These are phyloP conservation scores for Idris sp. DNA, from an alignment of 1,140 invertebrate species.

Conservation along the genomic window DNA sequence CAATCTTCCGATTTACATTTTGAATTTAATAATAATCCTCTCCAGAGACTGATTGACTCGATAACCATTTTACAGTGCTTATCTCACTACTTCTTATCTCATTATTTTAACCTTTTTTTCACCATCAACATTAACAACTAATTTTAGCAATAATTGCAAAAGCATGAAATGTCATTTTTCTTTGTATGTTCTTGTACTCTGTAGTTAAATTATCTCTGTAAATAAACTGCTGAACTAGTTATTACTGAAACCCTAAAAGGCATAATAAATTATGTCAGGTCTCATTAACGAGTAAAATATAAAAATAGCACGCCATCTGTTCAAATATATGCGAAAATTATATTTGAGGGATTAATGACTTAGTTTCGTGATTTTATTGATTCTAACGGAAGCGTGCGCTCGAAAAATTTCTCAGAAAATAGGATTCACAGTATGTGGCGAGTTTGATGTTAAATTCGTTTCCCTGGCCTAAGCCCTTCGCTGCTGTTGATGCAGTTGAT, in stretches of 20 bases:
- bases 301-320: conserved; percentile 37
- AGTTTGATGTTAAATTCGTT: conserved; percentile 60
- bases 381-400: conserved; percentile 30
- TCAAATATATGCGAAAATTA: conserved; percentile 17
- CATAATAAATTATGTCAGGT: conserved; percentile 14
- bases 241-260: background rate
- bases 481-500: conserved; percentile 67
- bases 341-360: conserved; percentile 27
- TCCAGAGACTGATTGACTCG: conserved; percentile 69
- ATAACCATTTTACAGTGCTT: conserved; percentile 45
- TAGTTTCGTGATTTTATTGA: conserved; percentile 48
- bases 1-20: conserved; percentile 69
- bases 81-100: conserved; percentile 15
- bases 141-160: too few species aligned
- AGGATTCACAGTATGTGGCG: conserved; percentile 58
- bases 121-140: too few species aligned
- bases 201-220: too few species aligned
- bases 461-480: conserved; percentile 60
- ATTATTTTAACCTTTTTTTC: conserved; percentile 2
- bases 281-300: conserved; percentile 16
- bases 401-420: conserved; percentile 57
- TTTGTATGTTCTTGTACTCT: too few species aligned
- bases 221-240: too few species aligned
- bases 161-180: too few species aligned
- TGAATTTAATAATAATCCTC: conserved; percentile 74